A percentile compares a stretch with the other conserved stretches of the same genome.
phyloP scores from a whole-genome alignment of 1,140 invertebrate genomes.

The Elymnias hypermnestra region DNA sequence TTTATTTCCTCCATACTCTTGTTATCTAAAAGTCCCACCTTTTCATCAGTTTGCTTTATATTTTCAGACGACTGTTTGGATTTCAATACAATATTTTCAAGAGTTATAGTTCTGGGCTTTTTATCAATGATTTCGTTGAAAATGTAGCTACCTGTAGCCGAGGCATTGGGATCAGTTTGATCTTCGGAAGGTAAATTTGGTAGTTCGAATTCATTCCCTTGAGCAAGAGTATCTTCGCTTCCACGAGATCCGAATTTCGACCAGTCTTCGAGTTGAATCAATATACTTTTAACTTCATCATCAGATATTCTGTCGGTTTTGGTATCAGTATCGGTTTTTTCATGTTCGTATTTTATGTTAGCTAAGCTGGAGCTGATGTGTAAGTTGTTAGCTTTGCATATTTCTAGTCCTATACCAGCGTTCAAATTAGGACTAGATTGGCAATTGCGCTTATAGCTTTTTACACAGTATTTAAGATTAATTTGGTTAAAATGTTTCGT shows the following conservation, averaged over 20 bases:
- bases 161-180: constrained; percentile 36
- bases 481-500: constrained; percentile 79
- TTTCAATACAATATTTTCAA: constrained; percentile 62
- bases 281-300: constrained; percentile 76
- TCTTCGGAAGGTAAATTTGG: constrained; percentile 61
- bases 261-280: constrained; percentile 78
- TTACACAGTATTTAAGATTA: constrained; percentile 64
- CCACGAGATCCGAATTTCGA: constrained; percentile 73
- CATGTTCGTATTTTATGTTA: constrained; percentile 53
- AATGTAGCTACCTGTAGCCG: constrained; percentile 30
- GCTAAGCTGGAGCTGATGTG: constrained; percentile 57
- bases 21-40: constrained; percentile 35
- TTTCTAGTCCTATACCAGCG: constrained; percentile 22
- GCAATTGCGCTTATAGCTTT: constrained; percentile 65
- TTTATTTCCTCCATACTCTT: constrained; percentile 38
- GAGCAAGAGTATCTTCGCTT: constrained; percentile 61
- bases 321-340: constrained; percentile 48
- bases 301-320: constrained; percentile 63
- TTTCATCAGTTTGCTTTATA: constrained; percentile 29
- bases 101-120: constrained; percentile 52
- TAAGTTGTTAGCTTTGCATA: constrained; percentile 30
- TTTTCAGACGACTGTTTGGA: constrained; percentile 43
- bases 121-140: constrained; percentile 60
- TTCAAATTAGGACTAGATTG: constrained; percentile 72
- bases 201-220: constrained; percentile 64